Percentiles rank a stretch among this genome's conserved stretches.
phyloP scores from a whole-genome alignment of 2,888 invertebrate species.

The Norana najaformis region DNA sequence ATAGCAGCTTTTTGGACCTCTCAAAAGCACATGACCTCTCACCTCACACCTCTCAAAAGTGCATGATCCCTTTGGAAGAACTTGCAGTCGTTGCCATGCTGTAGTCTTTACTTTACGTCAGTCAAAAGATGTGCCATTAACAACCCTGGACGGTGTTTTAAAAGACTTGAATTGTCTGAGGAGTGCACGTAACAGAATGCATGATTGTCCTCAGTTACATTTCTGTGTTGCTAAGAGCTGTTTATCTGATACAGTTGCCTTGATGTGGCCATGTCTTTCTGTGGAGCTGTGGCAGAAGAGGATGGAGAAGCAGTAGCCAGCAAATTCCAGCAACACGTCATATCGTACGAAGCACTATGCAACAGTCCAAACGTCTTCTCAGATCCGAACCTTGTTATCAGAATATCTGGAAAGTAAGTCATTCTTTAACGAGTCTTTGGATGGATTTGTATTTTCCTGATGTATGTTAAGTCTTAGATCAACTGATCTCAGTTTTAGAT shows the following conservation, averaged over 20 bases:
- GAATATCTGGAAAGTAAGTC: conserved; percentile 76
- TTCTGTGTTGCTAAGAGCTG: background rate
- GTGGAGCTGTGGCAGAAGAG: conserved; percentile 69
- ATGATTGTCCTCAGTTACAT: too few species aligned
- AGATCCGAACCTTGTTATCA: conserved; percentile 78
- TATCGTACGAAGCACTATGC: conserved; percentile 69
- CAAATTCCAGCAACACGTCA: conserved; percentile 69
- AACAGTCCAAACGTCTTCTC: conserved; percentile 76
- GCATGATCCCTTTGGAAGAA: background rate
- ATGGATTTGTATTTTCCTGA: background rate
- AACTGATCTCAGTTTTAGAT: background rate
- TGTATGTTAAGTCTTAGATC: background rate
- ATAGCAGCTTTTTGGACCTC: too few species aligned
- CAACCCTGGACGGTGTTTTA: background rate
- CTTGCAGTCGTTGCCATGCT: background rate
- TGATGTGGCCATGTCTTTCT: conserved; percentile 71
- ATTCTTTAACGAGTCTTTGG: background rate
- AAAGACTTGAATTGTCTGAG: background rate
- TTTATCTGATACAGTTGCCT: conserved; percentile 19
- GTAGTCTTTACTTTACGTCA: background rate
- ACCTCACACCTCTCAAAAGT: too few species aligned
- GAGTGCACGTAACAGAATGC: background rate
- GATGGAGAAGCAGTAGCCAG: conserved; percentile 67
- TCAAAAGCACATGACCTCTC: too few species aligned
- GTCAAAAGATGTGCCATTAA: too few species aligned